These are phyloP conservation scores for Struthio camelus DNA, from an alignment of 2,113 vertebrate species.

Conservation along the genomic window DNA sequence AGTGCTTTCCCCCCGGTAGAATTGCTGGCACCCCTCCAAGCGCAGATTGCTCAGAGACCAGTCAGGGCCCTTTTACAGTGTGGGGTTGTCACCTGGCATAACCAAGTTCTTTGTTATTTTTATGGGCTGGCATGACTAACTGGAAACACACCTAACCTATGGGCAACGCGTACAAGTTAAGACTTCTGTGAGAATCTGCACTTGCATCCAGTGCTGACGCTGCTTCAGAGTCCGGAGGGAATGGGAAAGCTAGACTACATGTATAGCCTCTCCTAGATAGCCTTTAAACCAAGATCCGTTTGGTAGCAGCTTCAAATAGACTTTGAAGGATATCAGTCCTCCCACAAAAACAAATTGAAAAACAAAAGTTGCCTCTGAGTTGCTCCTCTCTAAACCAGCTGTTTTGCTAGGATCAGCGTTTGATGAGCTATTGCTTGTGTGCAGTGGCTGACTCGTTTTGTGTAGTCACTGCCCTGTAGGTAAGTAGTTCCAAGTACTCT, in stretches of 20 bases:
- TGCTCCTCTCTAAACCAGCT: not conserved
- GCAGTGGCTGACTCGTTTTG: not conserved
- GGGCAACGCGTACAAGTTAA: not conserved
- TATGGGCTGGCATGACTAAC: not conserved
- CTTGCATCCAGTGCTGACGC: not conserved
- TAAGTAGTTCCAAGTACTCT: not conserved
- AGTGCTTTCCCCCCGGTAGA: not conserved
- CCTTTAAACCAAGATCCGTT: not conserved
- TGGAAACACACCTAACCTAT: not conserved
- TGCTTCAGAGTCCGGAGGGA: not conserved
- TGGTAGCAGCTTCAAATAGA: not conserved
- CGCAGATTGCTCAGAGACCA: not conserved
- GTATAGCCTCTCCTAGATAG: not conserved
- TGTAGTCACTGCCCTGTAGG: not conserved
- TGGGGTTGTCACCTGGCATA: not conserved
- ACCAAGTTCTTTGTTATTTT: not conserved
- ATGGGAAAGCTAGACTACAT: not conserved
- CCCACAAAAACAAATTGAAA: not conserved
- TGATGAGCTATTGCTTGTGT: not conserved
- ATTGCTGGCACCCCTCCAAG: not conserved
- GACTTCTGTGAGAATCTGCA: not conserved
- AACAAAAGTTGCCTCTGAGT: fast-evolving
- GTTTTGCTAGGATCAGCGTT: not conserved
- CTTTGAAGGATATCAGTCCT: not conserved
- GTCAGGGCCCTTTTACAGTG: not conserved